phyloP scores from a whole-genome alignment of 2,888 invertebrate genomes.

The Euclidia mi region DNA sequence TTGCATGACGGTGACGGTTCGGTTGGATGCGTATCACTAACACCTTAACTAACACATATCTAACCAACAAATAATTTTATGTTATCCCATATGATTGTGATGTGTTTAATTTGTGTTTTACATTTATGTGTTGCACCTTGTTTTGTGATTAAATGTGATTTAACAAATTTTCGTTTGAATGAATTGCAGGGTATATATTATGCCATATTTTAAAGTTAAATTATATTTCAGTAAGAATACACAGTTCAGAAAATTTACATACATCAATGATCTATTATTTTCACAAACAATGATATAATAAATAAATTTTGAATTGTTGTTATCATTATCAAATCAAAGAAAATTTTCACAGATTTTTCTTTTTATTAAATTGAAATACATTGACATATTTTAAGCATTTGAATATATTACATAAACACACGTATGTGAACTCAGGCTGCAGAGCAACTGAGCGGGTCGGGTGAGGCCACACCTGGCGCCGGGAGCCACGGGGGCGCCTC shows the following conservation, averaged over 20 bases:
- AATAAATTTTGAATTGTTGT: too few species aligned
- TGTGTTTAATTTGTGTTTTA: slow-evolving; percentile 50
- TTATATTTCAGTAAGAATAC: too few species aligned
- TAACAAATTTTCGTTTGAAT: slow-evolving; percentile 38
- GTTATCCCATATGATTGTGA: slow-evolving; percentile 48
- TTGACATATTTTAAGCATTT: too few species aligned
- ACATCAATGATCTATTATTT: too few species aligned
- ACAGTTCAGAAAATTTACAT: too few species aligned
- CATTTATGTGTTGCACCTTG: slow-evolving; percentile 53
- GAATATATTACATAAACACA: neutral
- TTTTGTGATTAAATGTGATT: slow-evolving; percentile 50
- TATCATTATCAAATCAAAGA: too few species aligned
- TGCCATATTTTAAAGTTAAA: too few species aligned
- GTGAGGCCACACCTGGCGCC: slow-evolving; percentile 61
- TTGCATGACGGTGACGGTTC: slow-evolving; percentile 79
- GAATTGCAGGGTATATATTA: slow-evolving; percentile 19
- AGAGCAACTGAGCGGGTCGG: slow-evolving; percentile 83
- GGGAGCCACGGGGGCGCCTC: slow-evolving; percentile 53
- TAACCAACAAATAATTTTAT: slow-evolving; percentile 53
- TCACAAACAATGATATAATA: too few species aligned
- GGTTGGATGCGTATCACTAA: slow-evolving; percentile 74
- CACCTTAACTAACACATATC: slow-evolving; percentile 75
- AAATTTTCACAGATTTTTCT: too few species aligned
- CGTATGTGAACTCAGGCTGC: slow-evolving; percentile 74
- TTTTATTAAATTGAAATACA: too few species aligned